Evolutionary conservation across 2,888 invertebrate genomes (phyloP).

Genomic region (Tipula unca): DNA sequence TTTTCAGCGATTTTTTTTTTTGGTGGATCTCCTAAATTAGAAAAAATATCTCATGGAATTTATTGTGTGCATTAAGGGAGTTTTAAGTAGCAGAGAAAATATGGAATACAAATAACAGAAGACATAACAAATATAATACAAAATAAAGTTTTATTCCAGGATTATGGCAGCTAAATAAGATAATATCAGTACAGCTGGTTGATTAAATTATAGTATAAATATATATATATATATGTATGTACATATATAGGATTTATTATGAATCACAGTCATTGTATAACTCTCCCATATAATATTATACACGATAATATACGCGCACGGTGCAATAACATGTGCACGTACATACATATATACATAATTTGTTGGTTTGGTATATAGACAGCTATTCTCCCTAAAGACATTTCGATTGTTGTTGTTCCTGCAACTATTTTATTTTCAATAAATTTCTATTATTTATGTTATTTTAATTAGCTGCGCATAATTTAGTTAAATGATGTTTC

Average conservation of each 20-base stretch:
- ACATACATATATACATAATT: neutral
- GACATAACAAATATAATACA: neutral
- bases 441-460: neutral
- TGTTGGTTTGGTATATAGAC: neutral
- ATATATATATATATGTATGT: no score
- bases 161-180: slow-evolving; percentile 14
- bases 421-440: neutral
- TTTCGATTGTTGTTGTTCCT: neutral
- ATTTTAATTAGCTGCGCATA: neutral
- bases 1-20: neutral
- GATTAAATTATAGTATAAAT: neutral
- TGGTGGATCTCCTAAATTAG: neutral
- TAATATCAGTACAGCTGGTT: neutral
- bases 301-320: neutral
- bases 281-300: neutral
- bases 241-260: neutral
- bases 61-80: slow-evolving; percentile 14
- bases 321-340: neutral
- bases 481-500: neutral
- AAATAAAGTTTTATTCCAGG: neutral
- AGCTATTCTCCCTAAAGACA: neutral
- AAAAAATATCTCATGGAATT: slow-evolving; percentile 14
- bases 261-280: neutral
- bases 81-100: neutral
- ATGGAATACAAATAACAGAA: neutral